Percentiles rank a stretch among this genome's conserved stretches.
Conservation (phyloP, 2,888 invertebrate species). For the Apodemia hepburni region DNA sequence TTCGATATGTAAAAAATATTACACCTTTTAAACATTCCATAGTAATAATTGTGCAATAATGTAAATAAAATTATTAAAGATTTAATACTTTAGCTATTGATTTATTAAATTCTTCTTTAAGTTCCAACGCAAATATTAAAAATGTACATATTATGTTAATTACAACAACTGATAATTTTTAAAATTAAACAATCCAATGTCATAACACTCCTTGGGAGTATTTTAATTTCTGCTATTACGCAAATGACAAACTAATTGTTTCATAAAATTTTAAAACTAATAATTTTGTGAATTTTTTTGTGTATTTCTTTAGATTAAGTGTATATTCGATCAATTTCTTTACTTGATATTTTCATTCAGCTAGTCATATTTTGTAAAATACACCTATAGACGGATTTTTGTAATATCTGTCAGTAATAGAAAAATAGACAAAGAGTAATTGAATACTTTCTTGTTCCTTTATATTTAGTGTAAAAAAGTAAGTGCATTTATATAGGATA, state of each 20-base stretch:
- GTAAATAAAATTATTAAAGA: slow-evolving; percentile 39
- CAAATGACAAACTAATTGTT: background rate
- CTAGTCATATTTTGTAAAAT: slow-evolving; percentile 7
- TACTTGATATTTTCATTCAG: background rate
- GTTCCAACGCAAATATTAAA: background rate
- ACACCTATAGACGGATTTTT: background rate
- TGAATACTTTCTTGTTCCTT: slow-evolving; percentile 6
- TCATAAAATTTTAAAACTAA: too few relatives aligned
- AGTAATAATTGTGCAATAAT: slow-evolving; percentile 66
- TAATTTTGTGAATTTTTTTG: too few relatives aligned
- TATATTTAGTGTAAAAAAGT: slow-evolving; percentile 10
- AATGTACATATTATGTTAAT: background rate
- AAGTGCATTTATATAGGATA: slow-evolving; percentile 8
- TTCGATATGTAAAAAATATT: slow-evolving; percentile 40
- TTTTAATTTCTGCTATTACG: background rate
- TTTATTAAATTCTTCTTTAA: background rate
- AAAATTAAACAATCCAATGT: background rate
- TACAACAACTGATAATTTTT: background rate
- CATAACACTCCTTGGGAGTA: background rate
- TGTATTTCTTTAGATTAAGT: background rate
- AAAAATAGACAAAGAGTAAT: background rate
- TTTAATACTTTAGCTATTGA: background rate
- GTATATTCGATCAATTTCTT: background rate
- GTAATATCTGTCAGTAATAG: background rate
- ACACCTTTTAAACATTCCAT: slow-evolving; percentile 60